These are phyloP conservation scores for Horisme vitalbata DNA, from an alignment of 2,888 invertebrate species.

Conservation along the genomic window DNA sequence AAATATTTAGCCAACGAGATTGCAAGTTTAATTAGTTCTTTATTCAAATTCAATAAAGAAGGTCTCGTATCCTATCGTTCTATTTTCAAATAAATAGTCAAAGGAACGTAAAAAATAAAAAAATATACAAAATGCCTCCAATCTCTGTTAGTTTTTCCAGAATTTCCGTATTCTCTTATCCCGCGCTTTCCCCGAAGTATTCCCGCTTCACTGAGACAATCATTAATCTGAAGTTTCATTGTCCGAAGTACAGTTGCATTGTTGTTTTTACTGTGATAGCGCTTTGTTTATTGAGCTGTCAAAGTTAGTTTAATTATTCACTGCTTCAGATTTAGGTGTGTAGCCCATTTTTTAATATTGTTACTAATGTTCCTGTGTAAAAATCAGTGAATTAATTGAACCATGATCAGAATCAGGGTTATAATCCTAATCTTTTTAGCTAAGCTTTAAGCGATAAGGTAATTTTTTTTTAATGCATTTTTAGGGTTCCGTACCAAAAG, in stretches of 20 bases:
- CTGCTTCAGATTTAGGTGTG: not conserved
- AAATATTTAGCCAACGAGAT: too few species aligned
- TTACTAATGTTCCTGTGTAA: too few species aligned
- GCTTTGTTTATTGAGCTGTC: slow-evolving; percentile 17
- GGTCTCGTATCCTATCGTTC: not conserved
- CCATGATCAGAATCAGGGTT: too few species aligned
- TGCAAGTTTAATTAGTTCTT: too few species aligned
- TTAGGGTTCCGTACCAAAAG: too few species aligned
- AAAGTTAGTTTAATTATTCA: slow-evolving; percentile 28
- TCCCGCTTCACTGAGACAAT: slow-evolving; percentile 23
- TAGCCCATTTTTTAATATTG: too few species aligned
- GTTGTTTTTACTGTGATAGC: slow-evolving; percentile 24
- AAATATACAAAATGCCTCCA: not conserved
- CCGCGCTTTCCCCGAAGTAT: slow-evolving; percentile 20
- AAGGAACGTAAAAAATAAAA: not conserved
- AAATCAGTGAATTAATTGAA: too few species aligned
- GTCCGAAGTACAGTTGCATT: slow-evolving; percentile 24
- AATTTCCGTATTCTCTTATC: slow-evolving; percentile 5
- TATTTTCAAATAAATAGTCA: not conserved
- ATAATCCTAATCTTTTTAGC: too few species aligned
- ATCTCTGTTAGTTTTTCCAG: not conserved
- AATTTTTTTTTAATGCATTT: too few species aligned
- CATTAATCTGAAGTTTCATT: slow-evolving; percentile 33
- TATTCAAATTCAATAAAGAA: too few species aligned
- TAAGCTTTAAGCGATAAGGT: too few species aligned